phyloP scores from a whole-genome alignment of 2,113 vertebrate species.

The Bubo bubo region DNA sequence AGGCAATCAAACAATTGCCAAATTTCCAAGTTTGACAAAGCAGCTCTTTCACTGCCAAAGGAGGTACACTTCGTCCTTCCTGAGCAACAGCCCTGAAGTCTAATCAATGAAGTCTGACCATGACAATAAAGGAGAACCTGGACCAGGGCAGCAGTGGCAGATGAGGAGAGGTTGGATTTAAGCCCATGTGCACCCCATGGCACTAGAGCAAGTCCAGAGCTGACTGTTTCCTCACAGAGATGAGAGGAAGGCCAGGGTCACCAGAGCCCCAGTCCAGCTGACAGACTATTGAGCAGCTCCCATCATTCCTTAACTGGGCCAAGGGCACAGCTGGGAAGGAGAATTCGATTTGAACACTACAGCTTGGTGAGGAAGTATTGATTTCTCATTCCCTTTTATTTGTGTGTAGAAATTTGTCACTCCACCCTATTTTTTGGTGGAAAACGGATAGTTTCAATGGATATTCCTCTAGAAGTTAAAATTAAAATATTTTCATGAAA shows the following conservation, averaged over 20 bases:
- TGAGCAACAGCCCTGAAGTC: background rate
- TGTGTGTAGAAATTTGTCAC: background rate
- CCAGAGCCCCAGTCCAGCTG: background rate
- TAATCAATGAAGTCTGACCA: background rate
- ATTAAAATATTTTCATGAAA: background rate
- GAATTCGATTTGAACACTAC: background rate
- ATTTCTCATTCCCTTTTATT: background rate
- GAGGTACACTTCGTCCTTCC: background rate
- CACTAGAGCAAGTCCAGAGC: fast-evolving
- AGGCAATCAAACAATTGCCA: background rate
- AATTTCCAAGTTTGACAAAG: background rate
- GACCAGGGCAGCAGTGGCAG: background rate
- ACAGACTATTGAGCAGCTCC: background rate
- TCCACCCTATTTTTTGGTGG: background rate
- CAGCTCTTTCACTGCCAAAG: background rate
- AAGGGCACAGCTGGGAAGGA: background rate
- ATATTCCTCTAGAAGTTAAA: background rate
- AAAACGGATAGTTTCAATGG: background rate
- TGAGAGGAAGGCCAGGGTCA: background rate
- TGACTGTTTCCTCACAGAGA: background rate
- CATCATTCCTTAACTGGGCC: background rate
- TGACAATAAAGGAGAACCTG: background rate
- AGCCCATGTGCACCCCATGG: background rate
- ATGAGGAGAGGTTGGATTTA: background rate
- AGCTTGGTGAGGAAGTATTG: background rate